These are phyloP conservation scores for Piprites chloris DNA, from an alignment of 2,113 vertebrate species.

Conservation along the genomic window DNA sequence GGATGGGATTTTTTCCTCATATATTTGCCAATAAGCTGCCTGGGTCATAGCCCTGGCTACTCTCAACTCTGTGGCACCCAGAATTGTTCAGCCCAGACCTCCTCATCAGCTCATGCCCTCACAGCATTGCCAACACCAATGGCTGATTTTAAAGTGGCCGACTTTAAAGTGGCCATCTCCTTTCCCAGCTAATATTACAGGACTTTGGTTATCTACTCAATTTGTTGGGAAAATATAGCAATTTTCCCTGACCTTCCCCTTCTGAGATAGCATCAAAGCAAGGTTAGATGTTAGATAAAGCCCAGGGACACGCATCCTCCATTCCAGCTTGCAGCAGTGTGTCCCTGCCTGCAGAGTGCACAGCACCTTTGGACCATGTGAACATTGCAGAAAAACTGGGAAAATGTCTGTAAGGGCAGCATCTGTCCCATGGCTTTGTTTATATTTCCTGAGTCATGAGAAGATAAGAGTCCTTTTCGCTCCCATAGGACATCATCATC, in stretches of 20 bases:
- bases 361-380: background rate
- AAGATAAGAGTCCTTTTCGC: background rate
- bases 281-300: conserved; percentile 35
- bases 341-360: background rate
- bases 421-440: background rate
- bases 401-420: background rate
- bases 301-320: background rate
- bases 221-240: conserved; percentile 17
- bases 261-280: conserved; percentile 33
- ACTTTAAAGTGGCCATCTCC: background rate
- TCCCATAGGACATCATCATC: background rate
- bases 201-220: background rate
- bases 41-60: background rate
- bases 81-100: background rate
- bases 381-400: background rate
- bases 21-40: background rate
- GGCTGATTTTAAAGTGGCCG: background rate
- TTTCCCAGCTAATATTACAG: background rate
- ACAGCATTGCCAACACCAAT: fast-evolving
- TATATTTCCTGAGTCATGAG: background rate
- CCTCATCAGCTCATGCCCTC: background rate
- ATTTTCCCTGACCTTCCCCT: conserved; percentile 17
- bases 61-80: background rate
- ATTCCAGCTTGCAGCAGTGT: background rate
- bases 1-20: background rate